A percentile compares a stretch with the other conserved stretches of the same genome.
Conservation (phyloP, 2,797 vertebrate species). For the Melanitta fusca region DNA sequence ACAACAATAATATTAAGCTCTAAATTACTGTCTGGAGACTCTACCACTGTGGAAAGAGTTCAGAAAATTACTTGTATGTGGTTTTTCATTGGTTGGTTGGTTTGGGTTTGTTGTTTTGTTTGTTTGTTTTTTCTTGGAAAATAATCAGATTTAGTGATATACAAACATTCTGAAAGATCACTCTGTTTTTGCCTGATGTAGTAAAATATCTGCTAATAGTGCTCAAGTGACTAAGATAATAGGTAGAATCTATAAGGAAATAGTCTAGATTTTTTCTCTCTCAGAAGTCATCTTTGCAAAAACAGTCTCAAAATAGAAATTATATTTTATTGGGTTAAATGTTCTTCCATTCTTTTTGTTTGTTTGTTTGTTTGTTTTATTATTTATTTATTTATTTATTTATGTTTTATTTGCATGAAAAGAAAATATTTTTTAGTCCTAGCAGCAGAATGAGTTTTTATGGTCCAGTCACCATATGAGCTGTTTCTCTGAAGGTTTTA, state of each 20-base stretch:
- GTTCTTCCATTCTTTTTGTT: background rate
- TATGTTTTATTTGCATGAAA: background rate
- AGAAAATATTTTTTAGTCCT: background rate
- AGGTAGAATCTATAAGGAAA: background rate
- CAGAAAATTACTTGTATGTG: background rate
- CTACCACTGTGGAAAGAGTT: background rate
- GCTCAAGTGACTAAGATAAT: background rate
- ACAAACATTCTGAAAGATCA: background rate
- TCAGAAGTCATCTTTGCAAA: background rate
- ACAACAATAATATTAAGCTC: background rate
- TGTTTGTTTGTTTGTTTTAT: too few species aligned
- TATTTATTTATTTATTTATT: background rate
- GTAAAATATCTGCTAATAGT: background rate
- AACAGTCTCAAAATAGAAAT: background rate
- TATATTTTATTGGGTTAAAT: background rate
- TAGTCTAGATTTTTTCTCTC: background rate
- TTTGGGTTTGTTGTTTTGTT: too few species aligned
- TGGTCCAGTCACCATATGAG: background rate
- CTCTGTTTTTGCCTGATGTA: background rate
- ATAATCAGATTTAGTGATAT: background rate
- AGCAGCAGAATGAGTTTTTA: conserved; percentile 10
- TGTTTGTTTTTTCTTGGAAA: background rate
- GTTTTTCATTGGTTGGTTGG: too few species aligned
- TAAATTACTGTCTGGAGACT: background rate
- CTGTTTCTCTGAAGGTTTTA: background rate